These are phyloP conservation scores for Onychorhynchus coronatus DNA, from an alignment of 2,113 vertebrate genomes.

Conservation along the genomic window DNA sequence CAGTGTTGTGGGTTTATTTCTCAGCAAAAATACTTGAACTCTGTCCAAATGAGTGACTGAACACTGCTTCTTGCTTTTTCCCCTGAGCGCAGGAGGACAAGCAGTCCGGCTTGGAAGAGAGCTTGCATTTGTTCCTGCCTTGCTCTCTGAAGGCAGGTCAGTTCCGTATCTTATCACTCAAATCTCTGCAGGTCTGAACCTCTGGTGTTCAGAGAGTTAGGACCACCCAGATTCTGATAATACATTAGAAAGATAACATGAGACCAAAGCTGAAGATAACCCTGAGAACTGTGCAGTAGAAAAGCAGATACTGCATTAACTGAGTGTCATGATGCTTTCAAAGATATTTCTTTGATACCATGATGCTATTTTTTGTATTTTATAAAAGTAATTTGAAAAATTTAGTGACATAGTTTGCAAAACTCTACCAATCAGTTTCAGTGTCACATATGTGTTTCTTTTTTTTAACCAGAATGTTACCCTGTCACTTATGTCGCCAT, in stretches of 20 bases:
- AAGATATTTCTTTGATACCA: not conserved
- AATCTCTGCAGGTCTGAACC: not conserved
- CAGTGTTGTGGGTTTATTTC: not conserved
- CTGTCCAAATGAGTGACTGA: not conserved
- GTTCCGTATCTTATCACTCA: not conserved
- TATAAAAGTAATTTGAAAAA: not conserved
- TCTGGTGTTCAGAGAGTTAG: not conserved
- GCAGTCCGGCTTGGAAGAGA: not conserved
- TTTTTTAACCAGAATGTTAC: not conserved
- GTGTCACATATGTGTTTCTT: not conserved
- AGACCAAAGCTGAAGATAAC: not conserved
- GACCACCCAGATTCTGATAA: constrained; percentile 33
- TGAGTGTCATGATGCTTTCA: not conserved
- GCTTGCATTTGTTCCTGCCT: not conserved
- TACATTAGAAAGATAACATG: not conserved
- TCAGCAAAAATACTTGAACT: not conserved
- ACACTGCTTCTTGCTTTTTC: not conserved
- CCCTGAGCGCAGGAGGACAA: not conserved
- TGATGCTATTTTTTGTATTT: not conserved
- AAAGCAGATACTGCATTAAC: not conserved
- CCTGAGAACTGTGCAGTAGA: not conserved
- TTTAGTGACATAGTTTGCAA: not conserved
- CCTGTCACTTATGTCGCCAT: not conserved
- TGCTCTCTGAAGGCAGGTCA: not conserved
- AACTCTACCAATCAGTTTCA: not conserved